Base-by-base conservation (phyloP, 2,113 vertebrate genomes). In the Esox niger region DNA sequence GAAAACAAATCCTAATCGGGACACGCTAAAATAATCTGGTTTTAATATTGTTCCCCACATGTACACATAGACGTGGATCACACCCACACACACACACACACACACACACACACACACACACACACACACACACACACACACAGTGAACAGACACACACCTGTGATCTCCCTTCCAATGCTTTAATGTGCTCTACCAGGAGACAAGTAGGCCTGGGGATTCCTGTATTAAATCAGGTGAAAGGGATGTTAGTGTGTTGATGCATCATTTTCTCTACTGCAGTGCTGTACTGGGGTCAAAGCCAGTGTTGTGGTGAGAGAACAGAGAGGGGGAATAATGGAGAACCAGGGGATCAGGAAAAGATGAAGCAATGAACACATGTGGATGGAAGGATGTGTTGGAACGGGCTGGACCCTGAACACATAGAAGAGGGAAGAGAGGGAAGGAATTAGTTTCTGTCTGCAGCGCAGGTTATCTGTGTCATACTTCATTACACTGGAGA, bases 201-300 rank as follows among this genome's bases (percentile, higher is more conserved):
- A 8, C 31, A 20, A 61, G 23, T 33, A 61, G 6, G 30, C 32
- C 15, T n/a, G 59, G 31, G 59, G n/a, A n/a, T 10, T 32, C 58
- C 31, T 29, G 25, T 58, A 35, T 32, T 58, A 66, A 59, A 71
- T 72, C 55, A 29, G 75, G 66, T 79, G 76, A 49, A 71, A 73
- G 65, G 65, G 31, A 61, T 68, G 58, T 21, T 75, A 67, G 35
- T 62, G 70, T 54, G 60, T 80, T 83, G 73, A 78, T 82, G 87
- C 80, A 82, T 83, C 77, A 80, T 75, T 64, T 35, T 58, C 64
- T 65, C 64, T 73, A 84, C 83, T 84, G 86, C 86, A 87, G 74
- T 85, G 84, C 86, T 74, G 84, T 83, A 82, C 74, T 75, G 74
- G 79, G 79, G 79, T 71, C 83, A 77, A 78, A 68, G 72, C 76